phyloP scores from a whole-genome alignment of 53 echinoderm and acorn worm species.

The Hippasteria phrygiana region DNA sequence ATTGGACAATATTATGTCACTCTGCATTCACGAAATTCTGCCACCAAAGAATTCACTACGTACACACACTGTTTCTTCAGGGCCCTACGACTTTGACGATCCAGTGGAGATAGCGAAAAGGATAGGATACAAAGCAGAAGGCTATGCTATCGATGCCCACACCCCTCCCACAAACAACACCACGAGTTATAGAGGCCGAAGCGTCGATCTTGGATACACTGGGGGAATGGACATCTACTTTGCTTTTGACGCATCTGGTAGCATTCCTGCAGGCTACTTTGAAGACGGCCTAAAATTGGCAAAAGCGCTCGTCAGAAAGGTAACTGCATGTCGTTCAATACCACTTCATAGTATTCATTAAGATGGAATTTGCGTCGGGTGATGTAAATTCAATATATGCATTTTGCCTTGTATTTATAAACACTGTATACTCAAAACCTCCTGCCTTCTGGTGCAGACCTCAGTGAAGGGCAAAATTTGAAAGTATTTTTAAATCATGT shows the following conservation, averaged over 20 bases:
- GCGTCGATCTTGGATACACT: conserved; percentile 19
- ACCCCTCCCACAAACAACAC: neutral
- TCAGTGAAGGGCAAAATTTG: too few relatives aligned
- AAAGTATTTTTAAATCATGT: too few relatives aligned
- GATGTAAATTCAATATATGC: too few relatives aligned
- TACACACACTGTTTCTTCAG: neutral
- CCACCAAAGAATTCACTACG: too few relatives aligned
- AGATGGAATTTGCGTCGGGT: too few relatives aligned
- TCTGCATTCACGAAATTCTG: too few relatives aligned
- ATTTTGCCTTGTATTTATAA: too few relatives aligned
- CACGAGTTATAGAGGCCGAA: conserved; percentile 17
- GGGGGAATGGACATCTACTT: conserved; percentile 69
- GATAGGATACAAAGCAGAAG: conserved; percentile 9
- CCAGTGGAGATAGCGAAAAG: conserved; percentile 23
- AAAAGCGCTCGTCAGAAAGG: conserved; percentile 65
- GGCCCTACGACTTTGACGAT: conserved; percentile 51
- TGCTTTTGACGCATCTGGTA: conserved; percentile 66
- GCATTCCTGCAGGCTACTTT: conserved; percentile 43
- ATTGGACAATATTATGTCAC: too few relatives aligned
- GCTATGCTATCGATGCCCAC: neutral
- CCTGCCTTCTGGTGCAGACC: too few relatives aligned
- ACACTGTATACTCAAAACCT: too few relatives aligned
- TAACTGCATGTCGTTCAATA: conserved; percentile 38
- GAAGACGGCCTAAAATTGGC: conserved; percentile 41
- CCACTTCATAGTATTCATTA: too few relatives aligned